These are phyloP conservation scores for Sminthopsis crassicaudata DNA, from an alignment of 2,113 vertebrate genomes.

Conservation along the genomic window DNA sequence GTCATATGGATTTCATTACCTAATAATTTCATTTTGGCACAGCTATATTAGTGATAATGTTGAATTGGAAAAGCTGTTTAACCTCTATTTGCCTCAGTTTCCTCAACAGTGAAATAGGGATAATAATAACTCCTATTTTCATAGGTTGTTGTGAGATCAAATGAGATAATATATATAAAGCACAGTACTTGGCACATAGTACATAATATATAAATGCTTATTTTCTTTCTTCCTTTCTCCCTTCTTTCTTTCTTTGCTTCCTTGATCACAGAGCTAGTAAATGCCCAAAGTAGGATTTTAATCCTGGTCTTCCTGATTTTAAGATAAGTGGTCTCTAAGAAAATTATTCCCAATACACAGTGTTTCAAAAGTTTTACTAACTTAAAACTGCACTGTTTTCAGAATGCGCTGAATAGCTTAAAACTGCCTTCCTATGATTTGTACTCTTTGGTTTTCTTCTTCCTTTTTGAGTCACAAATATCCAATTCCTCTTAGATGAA, in stretches of 20 bases:
- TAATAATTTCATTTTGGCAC: background rate
- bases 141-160: background rate
- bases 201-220: background rate
- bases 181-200: background rate
- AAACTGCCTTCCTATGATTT: background rate
- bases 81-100: background rate
- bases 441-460: background rate
- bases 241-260: background rate
- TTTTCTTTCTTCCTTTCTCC: background rate
- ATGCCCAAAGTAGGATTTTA: background rate
- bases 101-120: constrained; percentile 31
- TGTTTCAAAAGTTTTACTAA: background rate
- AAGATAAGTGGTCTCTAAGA: background rate
- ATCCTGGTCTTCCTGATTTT: background rate
- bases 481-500: background rate
- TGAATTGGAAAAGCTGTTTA: background rate
- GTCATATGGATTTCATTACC: background rate
- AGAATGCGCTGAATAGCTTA: background rate
- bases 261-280: background rate
- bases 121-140: background rate
- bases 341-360: background rate
- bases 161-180: background rate
- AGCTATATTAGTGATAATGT: background rate
- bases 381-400: background rate
- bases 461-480: background rate